Conservation (phyloP, 2,888 invertebrate species). For the Uropetala carovei region DNA sequence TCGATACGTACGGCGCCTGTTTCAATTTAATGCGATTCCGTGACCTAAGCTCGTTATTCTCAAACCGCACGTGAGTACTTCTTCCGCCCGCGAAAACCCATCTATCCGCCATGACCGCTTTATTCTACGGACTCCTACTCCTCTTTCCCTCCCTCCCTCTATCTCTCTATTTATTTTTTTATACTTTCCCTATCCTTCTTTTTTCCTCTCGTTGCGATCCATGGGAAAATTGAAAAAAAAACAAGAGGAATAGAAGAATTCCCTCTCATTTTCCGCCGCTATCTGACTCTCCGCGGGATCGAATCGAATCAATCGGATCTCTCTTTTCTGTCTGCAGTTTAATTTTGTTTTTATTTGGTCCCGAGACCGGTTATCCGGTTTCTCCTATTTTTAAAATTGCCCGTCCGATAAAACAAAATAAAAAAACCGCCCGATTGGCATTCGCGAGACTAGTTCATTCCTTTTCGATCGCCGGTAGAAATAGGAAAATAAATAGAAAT, state of each 20-base stretch:
- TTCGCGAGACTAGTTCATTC: no score
- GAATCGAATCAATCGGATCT: constrained; percentile 1
- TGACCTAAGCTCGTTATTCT: constrained; percentile 48
- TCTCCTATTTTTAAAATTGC: no score
- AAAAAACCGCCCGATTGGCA: no score
- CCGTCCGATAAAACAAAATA: no score
- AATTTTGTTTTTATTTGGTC: no score
- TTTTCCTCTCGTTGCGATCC: no score
- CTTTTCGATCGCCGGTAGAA: no score
- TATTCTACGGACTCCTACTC: background rate
- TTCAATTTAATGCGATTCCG: constrained; percentile 61
- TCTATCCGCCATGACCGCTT: constrained; percentile 27
- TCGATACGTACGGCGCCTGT: constrained; percentile 31
- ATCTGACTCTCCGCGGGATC: background rate
- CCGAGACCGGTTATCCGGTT: no score
- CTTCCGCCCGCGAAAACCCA: constrained; percentile 12
- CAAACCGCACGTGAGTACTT: constrained; percentile 11
- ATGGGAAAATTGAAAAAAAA: background rate
- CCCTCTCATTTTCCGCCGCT: background rate
- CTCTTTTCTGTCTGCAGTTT: background rate
- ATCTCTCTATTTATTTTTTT: background rate
- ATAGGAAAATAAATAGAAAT: no score
- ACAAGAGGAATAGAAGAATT: background rate
- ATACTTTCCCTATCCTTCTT: no score
- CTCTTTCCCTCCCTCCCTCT: background rate